phyloP scores from a whole-genome alignment of 1,140 invertebrate genomes.

The Penaeus japonicus region DNA sequence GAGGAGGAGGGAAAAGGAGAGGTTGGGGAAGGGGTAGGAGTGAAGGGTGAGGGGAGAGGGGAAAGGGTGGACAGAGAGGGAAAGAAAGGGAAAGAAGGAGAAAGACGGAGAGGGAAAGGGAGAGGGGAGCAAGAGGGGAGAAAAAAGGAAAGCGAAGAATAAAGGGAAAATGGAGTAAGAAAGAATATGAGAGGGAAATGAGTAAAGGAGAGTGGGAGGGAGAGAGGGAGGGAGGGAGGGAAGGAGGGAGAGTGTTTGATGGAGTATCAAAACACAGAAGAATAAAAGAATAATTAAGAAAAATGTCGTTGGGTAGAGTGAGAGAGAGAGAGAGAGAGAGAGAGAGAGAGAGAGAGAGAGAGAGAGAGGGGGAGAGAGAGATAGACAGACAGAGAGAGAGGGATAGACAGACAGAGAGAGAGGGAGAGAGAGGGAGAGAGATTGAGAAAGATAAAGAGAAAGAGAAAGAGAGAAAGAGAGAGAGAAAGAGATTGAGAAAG shows the following conservation, averaged over 20 bases:
- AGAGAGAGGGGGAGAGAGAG: not conserved
- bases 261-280: not conserved
- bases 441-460: not conserved
- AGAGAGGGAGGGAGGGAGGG: not conserved
- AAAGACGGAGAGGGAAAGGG: not conserved
- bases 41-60: not conserved
- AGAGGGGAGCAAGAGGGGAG: not conserved
- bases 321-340: not conserved
- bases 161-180: not conserved
- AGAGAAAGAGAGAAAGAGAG: not conserved
- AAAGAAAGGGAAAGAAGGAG: not conserved
- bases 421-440: not conserved
- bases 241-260: not conserved
- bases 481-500: not conserved
- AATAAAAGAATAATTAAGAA: not conserved
- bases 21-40: not conserved
- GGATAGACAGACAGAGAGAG: not conserved
- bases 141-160: not conserved
- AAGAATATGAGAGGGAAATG: too few species aligned
- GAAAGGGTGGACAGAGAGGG: not conserved
- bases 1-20: not conserved
- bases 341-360: not conserved
- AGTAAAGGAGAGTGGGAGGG: not conserved
- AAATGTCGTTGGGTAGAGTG: not conserved
- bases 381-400: not conserved